Evolutionary conservation across 2,888 invertebrate genomes (phyloP).

Genomic region (Podabrus alpinus): DNA sequence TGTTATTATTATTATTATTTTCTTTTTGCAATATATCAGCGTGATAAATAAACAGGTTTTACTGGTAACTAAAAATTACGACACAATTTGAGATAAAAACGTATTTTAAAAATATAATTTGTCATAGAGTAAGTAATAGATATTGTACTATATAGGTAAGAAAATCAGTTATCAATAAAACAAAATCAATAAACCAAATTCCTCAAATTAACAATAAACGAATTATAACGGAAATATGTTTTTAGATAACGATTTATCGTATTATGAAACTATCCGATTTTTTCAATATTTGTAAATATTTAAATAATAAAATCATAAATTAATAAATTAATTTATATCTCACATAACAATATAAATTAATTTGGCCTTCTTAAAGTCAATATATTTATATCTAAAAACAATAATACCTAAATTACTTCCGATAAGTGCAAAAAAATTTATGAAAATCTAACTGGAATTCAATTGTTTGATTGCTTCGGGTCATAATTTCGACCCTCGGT

Average conservation of each 20-base stretch:
- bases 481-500: no score
- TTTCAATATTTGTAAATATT: background rate
- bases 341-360: background rate
- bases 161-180: no score
- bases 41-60: background rate
- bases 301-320: background rate
- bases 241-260: background rate
- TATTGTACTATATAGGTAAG: no score
- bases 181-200: background rate
- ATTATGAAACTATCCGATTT: background rate
- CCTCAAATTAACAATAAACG: background rate
- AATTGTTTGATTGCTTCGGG: no score
- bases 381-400: no score
- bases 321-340: background rate
- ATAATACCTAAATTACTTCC: no score
- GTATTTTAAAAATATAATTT: background rate
- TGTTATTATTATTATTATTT: no score
- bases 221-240: background rate
- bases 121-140: no score
- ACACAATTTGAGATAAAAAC: background rate
- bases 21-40: background rate
- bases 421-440: no score
- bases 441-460: no score
- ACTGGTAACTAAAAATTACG: background rate
- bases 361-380: background rate